A percentile compares a stretch with the other conserved stretches of the same genome.
These are phyloP conservation scores for Myodes glareolus DNA, from an alignment of 2,113 vertebrate species.

Conservation along the genomic window DNA sequence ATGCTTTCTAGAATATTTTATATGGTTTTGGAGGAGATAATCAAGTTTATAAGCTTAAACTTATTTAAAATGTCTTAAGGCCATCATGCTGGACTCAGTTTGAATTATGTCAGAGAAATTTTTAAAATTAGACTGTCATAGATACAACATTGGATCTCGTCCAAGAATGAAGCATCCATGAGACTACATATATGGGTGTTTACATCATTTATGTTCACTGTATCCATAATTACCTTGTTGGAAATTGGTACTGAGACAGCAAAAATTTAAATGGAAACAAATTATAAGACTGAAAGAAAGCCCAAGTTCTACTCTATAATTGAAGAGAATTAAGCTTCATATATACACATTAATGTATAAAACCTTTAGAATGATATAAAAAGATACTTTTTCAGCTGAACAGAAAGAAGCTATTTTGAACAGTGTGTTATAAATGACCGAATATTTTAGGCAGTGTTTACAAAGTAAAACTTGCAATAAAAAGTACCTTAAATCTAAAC, in stretches of 20 bases:
- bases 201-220: constrained; percentile 11
- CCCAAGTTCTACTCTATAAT: background rate
- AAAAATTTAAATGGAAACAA: constrained; percentile 54
- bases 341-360: background rate
- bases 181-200: constrained; percentile 22
- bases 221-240: constrained; percentile 28
- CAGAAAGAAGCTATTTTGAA: constrained; percentile 1
- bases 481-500: background rate
- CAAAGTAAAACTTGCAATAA: background rate
- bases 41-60: constrained; percentile 26
- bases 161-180: constrained; percentile 47
- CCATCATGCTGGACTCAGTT: background rate
- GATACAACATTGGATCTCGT: constrained; percentile 37
- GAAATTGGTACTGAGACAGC: constrained; percentile 23
- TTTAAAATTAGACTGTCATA: constrained; percentile 59
- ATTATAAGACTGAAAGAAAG: background rate
- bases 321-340: background rate
- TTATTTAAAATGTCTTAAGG: constrained; percentile 5
- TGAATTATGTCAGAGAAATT: constrained; percentile 43
- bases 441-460: background rate
- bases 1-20: constrained; percentile 50
- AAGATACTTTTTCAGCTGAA: background rate
- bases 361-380: background rate
- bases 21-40: background rate
- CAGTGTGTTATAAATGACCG: background rate